Percentiles rank a stretch among this genome's conserved stretches.
phyloP scores from a whole-genome alignment of 2,797 vertebrate species.

The Danionella dracula region DNA sequence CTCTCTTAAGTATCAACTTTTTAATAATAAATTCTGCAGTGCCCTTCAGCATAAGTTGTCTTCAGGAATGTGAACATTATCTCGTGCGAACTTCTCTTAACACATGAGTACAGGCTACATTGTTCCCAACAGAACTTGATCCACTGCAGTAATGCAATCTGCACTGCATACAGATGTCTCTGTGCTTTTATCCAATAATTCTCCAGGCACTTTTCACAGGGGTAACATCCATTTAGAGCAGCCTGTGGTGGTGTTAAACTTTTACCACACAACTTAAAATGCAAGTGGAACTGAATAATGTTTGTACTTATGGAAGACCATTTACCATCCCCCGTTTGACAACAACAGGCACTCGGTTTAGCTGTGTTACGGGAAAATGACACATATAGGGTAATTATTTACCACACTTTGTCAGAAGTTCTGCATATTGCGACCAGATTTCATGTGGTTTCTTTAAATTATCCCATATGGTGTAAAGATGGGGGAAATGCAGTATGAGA shows the following conservation, averaged over 20 bases:
- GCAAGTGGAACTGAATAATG: not conserved
- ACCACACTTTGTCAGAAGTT: not conserved
- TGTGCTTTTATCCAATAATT: constrained; percentile 15
- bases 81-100: not conserved
- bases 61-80: not conserved
- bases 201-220: constrained; percentile 1
- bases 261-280: not conserved
- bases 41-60: not conserved
- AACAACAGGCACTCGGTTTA: not conserved
- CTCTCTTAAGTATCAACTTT: not conserved
- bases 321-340: not conserved
- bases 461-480: not conserved
- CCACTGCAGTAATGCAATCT: constrained; percentile 11
- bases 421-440: not conserved
- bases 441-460: not conserved
- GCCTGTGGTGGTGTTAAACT: not conserved
- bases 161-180: not conserved
- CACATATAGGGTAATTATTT: not conserved
- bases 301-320: not conserved
- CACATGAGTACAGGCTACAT: not conserved
- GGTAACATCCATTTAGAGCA: constrained; percentile 10
- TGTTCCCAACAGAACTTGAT: constrained; percentile 28
- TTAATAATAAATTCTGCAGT: not conserved
- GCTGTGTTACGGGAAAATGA: not conserved
- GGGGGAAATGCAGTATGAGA: no score